Evolutionary conservation across 2,113 vertebrate genomes (phyloP).

Genomic region (Spermophilus dauricus): DNA sequence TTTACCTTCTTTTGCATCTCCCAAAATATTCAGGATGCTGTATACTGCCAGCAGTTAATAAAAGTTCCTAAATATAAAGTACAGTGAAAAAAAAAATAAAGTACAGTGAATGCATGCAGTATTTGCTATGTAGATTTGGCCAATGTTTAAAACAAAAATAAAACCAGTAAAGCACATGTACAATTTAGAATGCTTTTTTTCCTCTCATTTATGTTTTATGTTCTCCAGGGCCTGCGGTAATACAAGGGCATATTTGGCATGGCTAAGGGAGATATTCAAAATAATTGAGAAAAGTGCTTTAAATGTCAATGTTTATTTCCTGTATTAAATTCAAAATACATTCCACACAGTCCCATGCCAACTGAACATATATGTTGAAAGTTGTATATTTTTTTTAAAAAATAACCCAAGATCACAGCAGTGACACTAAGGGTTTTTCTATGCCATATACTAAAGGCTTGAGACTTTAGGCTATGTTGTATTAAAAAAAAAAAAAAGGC

Average conservation of each 20-base stretch:
- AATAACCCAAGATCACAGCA: neutral
- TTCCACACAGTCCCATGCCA: neutral
- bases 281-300: neutral
- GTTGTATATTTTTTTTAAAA: neutral
- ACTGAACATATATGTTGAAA: neutral
- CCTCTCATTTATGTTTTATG: neutral
- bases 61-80: neutral
- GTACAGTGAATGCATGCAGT: neutral
- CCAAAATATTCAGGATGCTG: neutral
- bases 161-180: neutral
- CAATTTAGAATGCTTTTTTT: neutral
- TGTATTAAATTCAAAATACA: neutral
- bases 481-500: neutral
- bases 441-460: neutral
- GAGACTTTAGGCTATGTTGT: neutral
- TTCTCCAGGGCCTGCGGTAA: neutral
- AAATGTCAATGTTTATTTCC: neutral
- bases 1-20: neutral
- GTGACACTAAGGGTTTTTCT: neutral
- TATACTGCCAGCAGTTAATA: neutral
- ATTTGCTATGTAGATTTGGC: neutral
- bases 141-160: conserved; percentile 14
- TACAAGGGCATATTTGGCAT: neutral
- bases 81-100: neutral
- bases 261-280: conserved; percentile 18